Base-by-base conservation (phyloP, 2,113 vertebrate species). In the Epinephelus fuscoguttatus region DNA sequence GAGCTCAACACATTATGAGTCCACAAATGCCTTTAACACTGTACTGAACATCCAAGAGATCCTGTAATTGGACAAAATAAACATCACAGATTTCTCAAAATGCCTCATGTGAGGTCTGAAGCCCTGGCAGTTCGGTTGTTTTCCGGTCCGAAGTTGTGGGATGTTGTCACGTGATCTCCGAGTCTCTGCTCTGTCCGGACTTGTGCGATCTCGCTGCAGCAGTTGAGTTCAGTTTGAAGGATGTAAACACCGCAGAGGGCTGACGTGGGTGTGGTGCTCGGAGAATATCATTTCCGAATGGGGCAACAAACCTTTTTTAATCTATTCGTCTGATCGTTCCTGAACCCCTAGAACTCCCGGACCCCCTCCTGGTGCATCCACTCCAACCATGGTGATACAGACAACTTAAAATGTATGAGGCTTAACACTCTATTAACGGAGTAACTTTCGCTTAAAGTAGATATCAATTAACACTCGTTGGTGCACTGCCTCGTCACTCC, bases 21-120 rank as follows among this genome's bases (percentile, higher is more conserved):
- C 56, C 60, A 70, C 52, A 60, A 76, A 76, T 25, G 70, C 68
- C 19, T 80, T 78, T 67, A 88, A 88, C 68, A 88, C 74, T 79
- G 73, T 66, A 80, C 59, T 59, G 25, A 75, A 91, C 80, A 73
- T 75, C 71, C 64, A 78, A 61, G 25, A 30, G 30, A 55, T 21
- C 10, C 2, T 49, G 50, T n/a, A 56, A 63, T 3, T 5, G 15
- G 62, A 78, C 62, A 72, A 81, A 79, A 84, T 68, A 71, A 77
- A 87, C 9, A 33, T 60, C 13, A 74, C 45, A 55, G 27, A 56
- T 80, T 83, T 66, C 47, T 70, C 40, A 66, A 69, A 86, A 76
- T 64, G 59, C 67, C 40, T 83, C 49, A 55, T 40, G 15, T 53
- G 70, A 63, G 49, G 23, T 49, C 27, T 30, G 81, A 33, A 61